Conservation (phyloP, 2,113 vertebrate genomes). For the Mesitornis unicolor region DNA sequence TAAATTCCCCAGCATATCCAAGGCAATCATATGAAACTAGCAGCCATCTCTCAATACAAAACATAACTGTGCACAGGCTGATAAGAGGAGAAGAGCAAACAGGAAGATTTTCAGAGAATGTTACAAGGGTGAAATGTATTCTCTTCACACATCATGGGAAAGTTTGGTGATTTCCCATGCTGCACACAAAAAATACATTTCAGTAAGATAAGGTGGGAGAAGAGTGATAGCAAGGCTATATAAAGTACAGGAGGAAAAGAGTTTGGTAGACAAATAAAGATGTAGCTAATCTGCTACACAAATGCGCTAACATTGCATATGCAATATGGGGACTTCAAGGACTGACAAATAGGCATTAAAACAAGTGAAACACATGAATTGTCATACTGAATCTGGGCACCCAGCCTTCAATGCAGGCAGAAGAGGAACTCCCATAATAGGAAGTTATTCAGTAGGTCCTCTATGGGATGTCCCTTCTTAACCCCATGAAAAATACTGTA, state of each 20-base stretch:
- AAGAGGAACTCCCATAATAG: neutral
- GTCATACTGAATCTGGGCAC: neutral
- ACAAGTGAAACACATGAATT: neutral
- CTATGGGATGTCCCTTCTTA: neutral
- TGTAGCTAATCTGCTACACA: neutral
- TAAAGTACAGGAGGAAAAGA: neutral
- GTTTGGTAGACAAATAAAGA: neutral
- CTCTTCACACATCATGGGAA: neutral
- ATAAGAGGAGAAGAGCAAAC: neutral
- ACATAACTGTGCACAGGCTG: neutral
- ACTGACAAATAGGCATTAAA: neutral
- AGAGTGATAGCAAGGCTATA: neutral
- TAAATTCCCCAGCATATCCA: neutral
- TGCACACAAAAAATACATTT: neutral
- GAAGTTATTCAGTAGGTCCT: neutral
- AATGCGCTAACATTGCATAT: neutral
- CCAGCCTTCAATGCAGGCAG: neutral
- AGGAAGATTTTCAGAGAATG: neutral
- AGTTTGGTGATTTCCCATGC: neutral
- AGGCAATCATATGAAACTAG: neutral
- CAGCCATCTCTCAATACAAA: neutral
- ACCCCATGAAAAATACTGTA: neutral
- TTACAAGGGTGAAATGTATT: neutral
- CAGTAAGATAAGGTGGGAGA: neutral
- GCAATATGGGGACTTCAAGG: neutral